phyloP scores from a whole-genome alignment of 2,888 invertebrate genomes.

The Xanthostigma xanthostigma region DNA sequence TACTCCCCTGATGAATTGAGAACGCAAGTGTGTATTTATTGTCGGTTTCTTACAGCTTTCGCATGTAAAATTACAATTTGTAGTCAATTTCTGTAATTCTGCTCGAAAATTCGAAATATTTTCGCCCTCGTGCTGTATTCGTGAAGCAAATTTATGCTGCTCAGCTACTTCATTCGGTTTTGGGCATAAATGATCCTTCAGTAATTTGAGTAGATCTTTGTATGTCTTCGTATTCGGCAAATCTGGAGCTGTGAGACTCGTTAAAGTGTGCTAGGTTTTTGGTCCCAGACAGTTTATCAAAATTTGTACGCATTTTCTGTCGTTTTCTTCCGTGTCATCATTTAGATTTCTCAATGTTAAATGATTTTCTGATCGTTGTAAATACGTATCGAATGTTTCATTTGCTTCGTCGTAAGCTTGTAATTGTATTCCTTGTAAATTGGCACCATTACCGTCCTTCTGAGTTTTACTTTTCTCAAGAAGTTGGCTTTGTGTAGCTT shows the following conservation, averaged over 20 bases:
- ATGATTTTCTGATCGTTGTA: slow-evolving; percentile 2
- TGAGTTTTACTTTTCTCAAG: no score
- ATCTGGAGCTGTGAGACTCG: neutral
- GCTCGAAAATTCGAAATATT: neutral
- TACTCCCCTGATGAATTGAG: slow-evolving; percentile 2
- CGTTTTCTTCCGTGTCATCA: neutral
- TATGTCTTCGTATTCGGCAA: neutral
- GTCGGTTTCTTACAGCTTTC: neutral
- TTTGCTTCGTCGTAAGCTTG: neutral
- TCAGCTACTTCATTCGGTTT: slow-evolving; percentile 1
- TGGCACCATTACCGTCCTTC: no score
- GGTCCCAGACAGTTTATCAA: slow-evolving; percentile 4
- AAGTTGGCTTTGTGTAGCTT: no score
- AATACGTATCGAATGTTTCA: slow-evolving; percentile 3
- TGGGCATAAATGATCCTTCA: slow-evolving; percentile 1
- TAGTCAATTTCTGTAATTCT: slow-evolving; percentile 1
- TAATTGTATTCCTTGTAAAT: neutral
- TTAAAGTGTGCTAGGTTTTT: neutral
- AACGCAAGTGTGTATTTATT: neutral
- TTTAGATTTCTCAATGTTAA: slow-evolving; percentile 1
- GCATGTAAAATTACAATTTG: neutral
- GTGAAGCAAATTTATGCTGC: slow-evolving; percentile 3
- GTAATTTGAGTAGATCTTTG: neutral
- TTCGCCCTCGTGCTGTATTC: neutral
- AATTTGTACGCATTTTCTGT: neutral